Evolutionary conservation across 2,113 vertebrate genomes (phyloP).

Genomic region (Athene cunicularia): DNA sequence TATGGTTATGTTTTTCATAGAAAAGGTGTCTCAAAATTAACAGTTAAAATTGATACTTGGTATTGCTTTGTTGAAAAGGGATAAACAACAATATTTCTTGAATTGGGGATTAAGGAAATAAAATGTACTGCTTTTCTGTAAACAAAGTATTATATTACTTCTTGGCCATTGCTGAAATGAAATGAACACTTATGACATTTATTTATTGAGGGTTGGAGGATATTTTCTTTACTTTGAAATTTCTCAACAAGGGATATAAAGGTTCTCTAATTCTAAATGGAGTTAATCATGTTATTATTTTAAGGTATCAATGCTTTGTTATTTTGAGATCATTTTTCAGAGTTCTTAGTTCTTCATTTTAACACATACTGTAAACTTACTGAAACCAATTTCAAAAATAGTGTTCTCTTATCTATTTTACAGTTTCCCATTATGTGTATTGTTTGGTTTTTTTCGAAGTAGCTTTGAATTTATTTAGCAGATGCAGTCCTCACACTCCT

Average conservation of each 20-base stretch:
- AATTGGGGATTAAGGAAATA: not conserved
- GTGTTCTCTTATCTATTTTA: not conserved
- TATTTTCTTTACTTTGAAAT: not conserved
- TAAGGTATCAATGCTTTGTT: not conserved
- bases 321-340: not conserved
- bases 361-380: not conserved
- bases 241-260: not conserved
- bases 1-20: not conserved
- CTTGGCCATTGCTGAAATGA: not conserved
- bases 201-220: not conserved
- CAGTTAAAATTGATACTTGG: not conserved
- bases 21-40: not conserved
- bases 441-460: not conserved
- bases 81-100: not conserved
- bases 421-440: not conserved
- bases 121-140: not conserved
- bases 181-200: not conserved
- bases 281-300: not conserved
- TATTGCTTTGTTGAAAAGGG: not conserved
- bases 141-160: not conserved
- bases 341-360: not conserved
- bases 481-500: not conserved
- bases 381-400: not conserved
- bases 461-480: constrained; percentile 59
- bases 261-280: not conserved